Conservation (phyloP, 2,797 vertebrate genomes). For the Myripristis murdjan region DNA sequence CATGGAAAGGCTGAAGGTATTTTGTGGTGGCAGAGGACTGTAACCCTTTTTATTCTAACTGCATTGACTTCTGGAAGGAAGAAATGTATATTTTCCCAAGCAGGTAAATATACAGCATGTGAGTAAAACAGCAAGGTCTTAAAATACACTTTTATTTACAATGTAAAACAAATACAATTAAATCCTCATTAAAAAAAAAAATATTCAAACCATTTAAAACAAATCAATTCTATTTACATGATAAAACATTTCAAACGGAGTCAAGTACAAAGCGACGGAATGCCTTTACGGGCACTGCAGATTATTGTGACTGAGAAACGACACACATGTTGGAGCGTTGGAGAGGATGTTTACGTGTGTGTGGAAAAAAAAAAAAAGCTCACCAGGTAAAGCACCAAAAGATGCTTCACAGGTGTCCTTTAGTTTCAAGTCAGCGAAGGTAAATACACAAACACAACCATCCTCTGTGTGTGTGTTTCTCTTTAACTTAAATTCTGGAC, state of each 20-base stretch:
- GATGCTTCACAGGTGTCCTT: conserved; percentile 11
- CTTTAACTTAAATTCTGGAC: no score
- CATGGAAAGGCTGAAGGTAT: background rate
- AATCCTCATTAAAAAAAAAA: conserved; percentile 45
- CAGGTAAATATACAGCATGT: conserved; percentile 1
- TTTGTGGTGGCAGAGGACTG: background rate
- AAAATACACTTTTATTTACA: conserved; percentile 89
- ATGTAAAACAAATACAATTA: conserved; percentile 70
- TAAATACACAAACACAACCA: conserved; percentile 27
- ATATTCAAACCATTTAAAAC: conserved; percentile 39
- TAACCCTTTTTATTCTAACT: background rate
- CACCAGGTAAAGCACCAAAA: no score
- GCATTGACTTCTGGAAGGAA: background rate
- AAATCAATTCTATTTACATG: conserved; percentile 80
- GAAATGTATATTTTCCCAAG: no score
- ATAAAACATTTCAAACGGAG: conserved; percentile 64
- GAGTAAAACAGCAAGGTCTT: conserved; percentile 49
- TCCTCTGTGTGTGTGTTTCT: no score
- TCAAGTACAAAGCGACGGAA: conserved; percentile 1
- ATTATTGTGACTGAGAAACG: background rate
- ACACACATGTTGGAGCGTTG: no score
- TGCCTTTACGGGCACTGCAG: background rate
- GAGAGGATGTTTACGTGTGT: no score
- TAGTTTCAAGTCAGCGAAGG: background rate
- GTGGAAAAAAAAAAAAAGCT: background rate